Conservation (phyloP, 2,113 vertebrate genomes). For the Anolis carolinensis region DNA sequence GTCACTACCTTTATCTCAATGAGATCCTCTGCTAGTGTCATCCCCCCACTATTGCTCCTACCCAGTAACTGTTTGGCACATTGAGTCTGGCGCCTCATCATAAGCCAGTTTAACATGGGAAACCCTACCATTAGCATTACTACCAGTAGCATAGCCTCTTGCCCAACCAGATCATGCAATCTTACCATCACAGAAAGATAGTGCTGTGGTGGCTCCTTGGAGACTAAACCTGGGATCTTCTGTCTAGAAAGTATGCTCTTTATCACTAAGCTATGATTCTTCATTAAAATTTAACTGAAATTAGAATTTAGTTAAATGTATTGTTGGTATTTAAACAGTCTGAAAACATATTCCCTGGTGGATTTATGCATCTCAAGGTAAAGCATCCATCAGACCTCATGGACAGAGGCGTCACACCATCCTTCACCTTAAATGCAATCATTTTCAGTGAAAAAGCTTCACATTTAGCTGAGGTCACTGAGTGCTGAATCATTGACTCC, state of each 20-base stretch:
- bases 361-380: neutral
- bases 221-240: neutral
- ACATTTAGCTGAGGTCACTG: slow-evolving; percentile 4
- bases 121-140: no score
- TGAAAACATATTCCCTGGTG: neutral
- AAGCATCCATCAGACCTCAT: neutral
- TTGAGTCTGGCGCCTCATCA: no score
- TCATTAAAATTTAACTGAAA: neutral
- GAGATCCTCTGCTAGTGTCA: no score
- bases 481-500: neutral
- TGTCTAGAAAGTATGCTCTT: neutral
- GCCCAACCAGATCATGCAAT: no score
- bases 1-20: no score
- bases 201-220: no score
- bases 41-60: no score
- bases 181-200: no score
- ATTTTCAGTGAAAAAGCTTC: slow-evolving; percentile 5
- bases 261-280: neutral
- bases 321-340: neutral
- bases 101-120: no score
- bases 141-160: no score
- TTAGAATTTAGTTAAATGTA: no score
- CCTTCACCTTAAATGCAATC: neutral
- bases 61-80: no score
- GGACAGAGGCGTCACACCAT: neutral